Conservation (phyloP, 2,113 vertebrate species). For the Machaerirhynchus nigripectus region DNA sequence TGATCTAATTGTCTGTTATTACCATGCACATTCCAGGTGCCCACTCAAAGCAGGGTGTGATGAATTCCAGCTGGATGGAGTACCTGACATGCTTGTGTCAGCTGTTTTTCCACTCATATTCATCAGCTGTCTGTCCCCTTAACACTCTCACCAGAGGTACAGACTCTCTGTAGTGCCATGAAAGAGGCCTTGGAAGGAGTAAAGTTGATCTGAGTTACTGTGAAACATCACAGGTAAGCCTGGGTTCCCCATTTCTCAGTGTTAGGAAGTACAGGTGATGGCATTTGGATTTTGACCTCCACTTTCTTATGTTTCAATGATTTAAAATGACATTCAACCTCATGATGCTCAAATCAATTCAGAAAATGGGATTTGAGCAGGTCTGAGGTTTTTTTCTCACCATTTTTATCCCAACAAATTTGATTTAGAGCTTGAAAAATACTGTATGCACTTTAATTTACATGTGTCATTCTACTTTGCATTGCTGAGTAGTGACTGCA, state of each 20-base stretch:
- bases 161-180: neutral
- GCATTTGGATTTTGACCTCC: neutral
- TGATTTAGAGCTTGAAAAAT: constrained; percentile 5
- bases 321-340: neutral
- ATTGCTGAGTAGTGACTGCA: neutral
- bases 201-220: neutral
- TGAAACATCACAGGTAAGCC: neutral
- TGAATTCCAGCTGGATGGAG: neutral
- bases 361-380: neutral
- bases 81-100: neutral
- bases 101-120: neutral
- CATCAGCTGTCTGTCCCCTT: neutral
- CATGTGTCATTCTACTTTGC: constrained; percentile 10
- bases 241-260: neutral
- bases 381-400: neutral
- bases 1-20: neutral
- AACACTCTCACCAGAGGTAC: neutral
- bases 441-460: neutral
- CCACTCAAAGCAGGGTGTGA: neutral
- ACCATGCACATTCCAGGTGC: neutral
- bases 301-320: neutral
- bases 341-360: neutral
- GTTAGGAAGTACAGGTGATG: neutral
- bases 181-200: neutral
- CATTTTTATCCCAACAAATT: neutral